These are phyloP conservation scores for Ammospiza maritima DNA, from an alignment of 2,797 vertebrate species.

Conservation along the genomic window DNA sequence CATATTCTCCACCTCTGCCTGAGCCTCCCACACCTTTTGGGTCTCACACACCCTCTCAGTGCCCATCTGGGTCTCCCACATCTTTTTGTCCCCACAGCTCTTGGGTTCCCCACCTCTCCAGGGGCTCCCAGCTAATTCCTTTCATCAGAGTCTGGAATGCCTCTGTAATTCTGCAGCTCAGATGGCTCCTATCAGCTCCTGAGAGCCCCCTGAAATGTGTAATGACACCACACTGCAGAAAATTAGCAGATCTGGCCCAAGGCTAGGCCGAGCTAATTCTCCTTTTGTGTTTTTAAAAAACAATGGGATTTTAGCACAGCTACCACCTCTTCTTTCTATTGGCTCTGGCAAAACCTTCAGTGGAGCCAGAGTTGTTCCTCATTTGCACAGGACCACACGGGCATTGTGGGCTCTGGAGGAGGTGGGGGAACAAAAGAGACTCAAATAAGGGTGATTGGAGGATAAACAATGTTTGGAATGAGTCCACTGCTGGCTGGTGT, in stretches of 20 bases:
- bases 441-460: neutral
- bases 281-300: neutral
- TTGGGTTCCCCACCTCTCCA: neutral
- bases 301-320: neutral
- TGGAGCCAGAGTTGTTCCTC: neutral
- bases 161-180: slow-evolving; percentile 9
- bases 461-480: slow-evolving; percentile 26
- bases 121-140: neutral
- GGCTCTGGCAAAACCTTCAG: neutral
- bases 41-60: neutral
- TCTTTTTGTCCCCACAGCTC: neutral
- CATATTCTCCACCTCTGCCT: neutral
- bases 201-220: neutral
- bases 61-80: neutral
- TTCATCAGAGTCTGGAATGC: slow-evolving; percentile 3
- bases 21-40: neutral
- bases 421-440: neutral
- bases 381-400: neutral
- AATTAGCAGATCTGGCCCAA: slow-evolving; percentile 29
- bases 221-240: neutral
- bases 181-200: slow-evolving; percentile 43
- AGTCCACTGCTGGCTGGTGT: neutral
- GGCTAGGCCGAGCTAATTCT: neutral
- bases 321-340: neutral
- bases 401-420: neutral